These are phyloP conservation scores for Amiota mariae DNA, from an alignment of 2,888 invertebrate genomes.

Conservation along the genomic window DNA sequence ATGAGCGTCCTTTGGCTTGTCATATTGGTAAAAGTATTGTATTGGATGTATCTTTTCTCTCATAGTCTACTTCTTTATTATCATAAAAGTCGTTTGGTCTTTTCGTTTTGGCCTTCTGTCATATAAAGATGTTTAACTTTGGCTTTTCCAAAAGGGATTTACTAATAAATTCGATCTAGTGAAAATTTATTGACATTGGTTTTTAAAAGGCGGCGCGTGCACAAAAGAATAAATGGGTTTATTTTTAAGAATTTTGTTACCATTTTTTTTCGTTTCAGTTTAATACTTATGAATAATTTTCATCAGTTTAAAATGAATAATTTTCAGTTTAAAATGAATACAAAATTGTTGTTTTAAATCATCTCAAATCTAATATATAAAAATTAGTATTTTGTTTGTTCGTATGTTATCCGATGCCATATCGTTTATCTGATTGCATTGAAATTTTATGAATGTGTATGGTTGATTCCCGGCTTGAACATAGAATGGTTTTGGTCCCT, in stretches of 20 bases:
- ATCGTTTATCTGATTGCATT: no score
- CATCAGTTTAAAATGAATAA: no score
- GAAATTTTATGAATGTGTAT: no score
- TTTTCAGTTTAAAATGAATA: no score
- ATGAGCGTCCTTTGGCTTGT: conserved; percentile 39
- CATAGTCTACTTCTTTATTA: background rate
- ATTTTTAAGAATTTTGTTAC: background rate
- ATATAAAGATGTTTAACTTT: conserved; percentile 51
- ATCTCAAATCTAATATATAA: no score
- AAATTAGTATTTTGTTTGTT: no score
- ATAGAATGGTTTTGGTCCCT: no score
- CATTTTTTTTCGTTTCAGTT: no score
- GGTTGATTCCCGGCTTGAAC: no score
- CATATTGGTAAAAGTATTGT: background rate
- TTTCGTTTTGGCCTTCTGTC: conserved; percentile 32
- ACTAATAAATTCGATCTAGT: conserved; percentile 65
- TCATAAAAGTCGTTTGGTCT: background rate
- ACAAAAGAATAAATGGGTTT: conserved; percentile 32
- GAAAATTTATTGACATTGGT: conserved; percentile 65
- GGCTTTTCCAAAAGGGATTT: conserved; percentile 47
- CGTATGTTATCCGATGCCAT: no score
- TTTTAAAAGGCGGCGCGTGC: conserved; percentile 66
- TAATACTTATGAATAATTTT: no score
- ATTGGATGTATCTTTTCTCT: background rate
- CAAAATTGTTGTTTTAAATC: no score